These are phyloP conservation scores for Anthophora plumipes DNA, from an alignment of 2,888 invertebrate genomes.

Conservation along the genomic window DNA sequence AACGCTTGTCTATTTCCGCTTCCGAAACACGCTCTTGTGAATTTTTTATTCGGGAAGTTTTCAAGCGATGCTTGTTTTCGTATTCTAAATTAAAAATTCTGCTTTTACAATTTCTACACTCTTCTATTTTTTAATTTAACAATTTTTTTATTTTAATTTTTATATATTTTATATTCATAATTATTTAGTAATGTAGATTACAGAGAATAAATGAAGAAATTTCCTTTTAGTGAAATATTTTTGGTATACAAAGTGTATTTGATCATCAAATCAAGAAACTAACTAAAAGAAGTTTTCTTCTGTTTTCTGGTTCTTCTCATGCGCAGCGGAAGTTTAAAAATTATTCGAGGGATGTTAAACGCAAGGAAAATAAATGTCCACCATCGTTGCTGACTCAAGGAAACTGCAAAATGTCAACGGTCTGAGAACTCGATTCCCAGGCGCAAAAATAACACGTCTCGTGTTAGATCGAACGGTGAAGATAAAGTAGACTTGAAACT, in stretches of 20 bases:
- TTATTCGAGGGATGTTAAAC: conserved; percentile 2
- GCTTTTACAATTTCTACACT: background rate
- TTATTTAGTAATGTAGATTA: too few relatives aligned
- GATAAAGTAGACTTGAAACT: background rate
- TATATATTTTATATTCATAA: background rate
- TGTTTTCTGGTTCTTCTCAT: background rate
- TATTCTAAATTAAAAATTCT: too few relatives aligned
- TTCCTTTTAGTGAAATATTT: too few relatives aligned
- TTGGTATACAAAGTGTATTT: background rate
- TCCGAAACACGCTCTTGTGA: too few relatives aligned
- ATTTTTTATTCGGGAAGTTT: background rate
- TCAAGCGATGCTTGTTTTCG: background rate
- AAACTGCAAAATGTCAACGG: conserved; percentile 39
- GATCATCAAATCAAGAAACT: background rate
- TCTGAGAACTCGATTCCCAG: conserved; percentile 3
- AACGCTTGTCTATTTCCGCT: background rate
- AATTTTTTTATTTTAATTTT: background rate
- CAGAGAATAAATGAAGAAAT: too few relatives aligned
- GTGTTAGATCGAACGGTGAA: background rate
- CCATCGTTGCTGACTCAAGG: conserved; percentile 11
- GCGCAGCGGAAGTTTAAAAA: background rate
- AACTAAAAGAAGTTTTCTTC: background rate
- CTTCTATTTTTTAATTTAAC: background rate
- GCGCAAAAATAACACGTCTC: conserved; percentile 35
- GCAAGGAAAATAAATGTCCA: conserved; percentile 18